Percentiles rank a stretch among this genome's conserved stretches.
Conservation (phyloP, 2,113 vertebrate genomes). For the Rhabdornis inornatus region DNA sequence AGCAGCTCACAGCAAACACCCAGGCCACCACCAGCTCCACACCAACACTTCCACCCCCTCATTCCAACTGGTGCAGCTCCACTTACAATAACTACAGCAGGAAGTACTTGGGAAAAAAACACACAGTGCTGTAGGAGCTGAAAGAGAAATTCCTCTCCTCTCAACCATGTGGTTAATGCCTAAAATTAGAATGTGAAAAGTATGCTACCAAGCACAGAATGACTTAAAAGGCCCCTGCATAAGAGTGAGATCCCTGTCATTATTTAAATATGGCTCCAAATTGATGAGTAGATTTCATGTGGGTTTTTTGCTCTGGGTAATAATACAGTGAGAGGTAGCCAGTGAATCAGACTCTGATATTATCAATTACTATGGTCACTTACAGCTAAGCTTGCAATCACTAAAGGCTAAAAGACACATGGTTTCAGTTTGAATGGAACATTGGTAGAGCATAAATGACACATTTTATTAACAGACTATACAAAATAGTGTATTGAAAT, state of each 20-base stretch:
- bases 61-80: background rate
- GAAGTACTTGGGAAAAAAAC: background rate
- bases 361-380: background rate
- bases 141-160: background rate
- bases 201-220: background rate
- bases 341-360: background rate
- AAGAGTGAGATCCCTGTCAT: background rate
- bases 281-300: background rate
- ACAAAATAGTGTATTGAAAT: background rate
- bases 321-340: background rate
- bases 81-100: background rate
- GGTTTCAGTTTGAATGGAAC: background rate
- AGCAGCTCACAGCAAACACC: background rate
- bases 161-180: background rate
- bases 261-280: background rate
- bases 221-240: background rate
- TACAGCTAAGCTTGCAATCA: background rate
- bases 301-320: background rate
- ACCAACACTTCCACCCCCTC: background rate
- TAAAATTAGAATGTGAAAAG: background rate
- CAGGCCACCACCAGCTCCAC: background rate
- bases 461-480: background rate
- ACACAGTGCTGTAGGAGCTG: fast-evolving
- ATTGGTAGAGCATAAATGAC: background rate
- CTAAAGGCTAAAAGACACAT: background rate